A percentile compares a stretch with the other conserved stretches of the same genome.
Evolutionary conservation across 2,113 vertebrate genomes (phyloP).

Genomic region (Amazona vittata): DNA sequence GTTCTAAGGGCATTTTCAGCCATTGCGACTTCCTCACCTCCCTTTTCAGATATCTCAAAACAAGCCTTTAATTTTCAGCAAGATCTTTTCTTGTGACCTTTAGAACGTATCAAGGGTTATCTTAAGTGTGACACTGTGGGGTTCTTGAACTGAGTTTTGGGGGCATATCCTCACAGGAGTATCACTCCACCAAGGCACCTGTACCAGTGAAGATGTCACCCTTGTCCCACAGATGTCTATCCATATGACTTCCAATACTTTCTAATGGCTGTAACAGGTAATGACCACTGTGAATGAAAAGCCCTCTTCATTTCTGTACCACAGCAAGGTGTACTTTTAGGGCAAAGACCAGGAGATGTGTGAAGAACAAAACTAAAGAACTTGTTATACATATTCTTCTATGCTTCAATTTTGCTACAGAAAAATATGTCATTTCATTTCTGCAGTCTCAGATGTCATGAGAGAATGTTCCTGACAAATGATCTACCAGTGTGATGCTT

Average conservation of each 20-base stretch:
- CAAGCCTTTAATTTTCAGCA: background rate
- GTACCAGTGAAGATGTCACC: too few species aligned
- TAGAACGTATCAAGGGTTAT: background rate
- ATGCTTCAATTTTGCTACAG: background rate
- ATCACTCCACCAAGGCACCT: background rate
- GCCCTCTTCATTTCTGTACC: background rate
- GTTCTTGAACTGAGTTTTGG: background rate
- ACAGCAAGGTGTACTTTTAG: background rate
- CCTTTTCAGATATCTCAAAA: background rate
- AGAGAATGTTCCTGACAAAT: background rate
- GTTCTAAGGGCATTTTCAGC: background rate
- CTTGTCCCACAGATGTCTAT: background rate
- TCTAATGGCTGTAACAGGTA: background rate
- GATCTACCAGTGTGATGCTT: background rate
- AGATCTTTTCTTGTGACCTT: background rate
- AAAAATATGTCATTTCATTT: background rate
- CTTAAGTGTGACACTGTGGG: background rate
- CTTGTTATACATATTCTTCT: background rate
- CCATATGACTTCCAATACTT: background rate
- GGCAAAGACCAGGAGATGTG: background rate
- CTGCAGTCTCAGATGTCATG: background rate
- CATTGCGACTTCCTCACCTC: background rate
- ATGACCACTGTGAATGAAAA: background rate
- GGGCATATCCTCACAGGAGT: background rate
- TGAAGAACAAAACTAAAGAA: background rate